These are phyloP conservation scores for Drosophila nr. perissopoda DNA, from an alignment of 2,888 invertebrate species.

Conservation along the genomic window DNA sequence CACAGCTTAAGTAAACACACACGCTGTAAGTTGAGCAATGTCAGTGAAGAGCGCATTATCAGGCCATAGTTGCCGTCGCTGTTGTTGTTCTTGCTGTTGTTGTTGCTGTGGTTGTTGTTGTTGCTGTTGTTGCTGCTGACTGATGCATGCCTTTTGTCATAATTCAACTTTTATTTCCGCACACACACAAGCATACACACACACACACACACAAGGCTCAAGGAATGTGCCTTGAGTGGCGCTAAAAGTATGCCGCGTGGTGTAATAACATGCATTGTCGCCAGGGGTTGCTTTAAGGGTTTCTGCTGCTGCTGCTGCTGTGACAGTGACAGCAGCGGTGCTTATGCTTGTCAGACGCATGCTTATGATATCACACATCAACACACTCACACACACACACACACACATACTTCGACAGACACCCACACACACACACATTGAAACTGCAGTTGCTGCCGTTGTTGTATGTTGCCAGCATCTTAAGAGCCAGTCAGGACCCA, in stretches of 20 bases:
- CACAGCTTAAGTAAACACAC: constrained; percentile 37
- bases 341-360: constrained; percentile 77
- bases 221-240: constrained; percentile 70
- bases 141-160: constrained; percentile 70
- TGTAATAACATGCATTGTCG: constrained; percentile 73
- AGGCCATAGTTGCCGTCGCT: constrained; percentile 55
- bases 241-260: constrained; percentile 75
- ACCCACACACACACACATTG: constrained; percentile 24
- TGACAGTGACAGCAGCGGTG: constrained; percentile 75
- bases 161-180: constrained; percentile 75
- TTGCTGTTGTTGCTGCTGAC: constrained; percentile 34
- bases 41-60: constrained; percentile 69
- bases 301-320: constrained; percentile 26
- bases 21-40: constrained; percentile 44
- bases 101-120: constrained; percentile 22
- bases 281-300: constrained; percentile 22
- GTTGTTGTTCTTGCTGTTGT: too few species aligned
- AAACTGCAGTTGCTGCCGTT: constrained; percentile 34
- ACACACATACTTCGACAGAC: constrained; percentile 46
- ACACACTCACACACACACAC: constrained; percentile 32
- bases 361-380: constrained; percentile 72
- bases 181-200: constrained; percentile 25
- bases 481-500: constrained; percentile 16
- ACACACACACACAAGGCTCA: constrained; percentile 28
- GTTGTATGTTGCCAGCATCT: constrained; percentile 31